Conservation (phyloP, 23 tunicate species). For the Botrylloides violaceus region DNA sequence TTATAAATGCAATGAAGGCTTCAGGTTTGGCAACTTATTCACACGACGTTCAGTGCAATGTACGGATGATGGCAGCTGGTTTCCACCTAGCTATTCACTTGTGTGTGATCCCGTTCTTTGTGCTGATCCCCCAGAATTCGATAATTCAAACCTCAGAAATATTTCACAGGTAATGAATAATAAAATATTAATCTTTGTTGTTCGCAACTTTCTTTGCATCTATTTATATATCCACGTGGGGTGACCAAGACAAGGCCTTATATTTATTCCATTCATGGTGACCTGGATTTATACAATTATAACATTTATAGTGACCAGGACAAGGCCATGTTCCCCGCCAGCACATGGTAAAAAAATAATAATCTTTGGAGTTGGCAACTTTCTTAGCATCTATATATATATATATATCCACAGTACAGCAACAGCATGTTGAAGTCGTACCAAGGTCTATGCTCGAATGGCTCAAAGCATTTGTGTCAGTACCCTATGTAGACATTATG, state of each 20-base stretch:
- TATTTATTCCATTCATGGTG: too few species aligned
- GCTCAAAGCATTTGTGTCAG: too few species aligned
- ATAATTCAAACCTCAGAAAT: constrained; percentile 14
- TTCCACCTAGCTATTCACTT: constrained; percentile 44
- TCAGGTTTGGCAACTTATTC: constrained; percentile 11
- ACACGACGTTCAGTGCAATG: constrained; percentile 13
- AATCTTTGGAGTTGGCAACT: neutral
- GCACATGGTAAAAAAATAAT: neutral
- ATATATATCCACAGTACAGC: neutral
- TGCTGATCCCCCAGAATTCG: constrained; percentile 30
- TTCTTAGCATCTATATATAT: neutral
- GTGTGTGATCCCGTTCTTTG: constrained; percentile 41
- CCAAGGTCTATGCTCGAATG: too few species aligned
- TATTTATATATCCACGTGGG: neutral
- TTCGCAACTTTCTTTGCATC: neutral
- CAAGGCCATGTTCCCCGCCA: neutral
- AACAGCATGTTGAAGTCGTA: too few species aligned
- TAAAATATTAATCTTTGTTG: neutral
- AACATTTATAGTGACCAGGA: too few species aligned
- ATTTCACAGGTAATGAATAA: constrained; percentile 10
- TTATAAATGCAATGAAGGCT: constrained; percentile 45
- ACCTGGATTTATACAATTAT: too few species aligned
- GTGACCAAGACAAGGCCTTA: too few species aligned
- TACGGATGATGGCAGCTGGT: constrained; percentile 39
- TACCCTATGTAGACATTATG: too few species aligned